These are phyloP conservation scores for Thalpophila matura DNA, from an alignment of 2,888 invertebrate species.

Conservation along the genomic window DNA sequence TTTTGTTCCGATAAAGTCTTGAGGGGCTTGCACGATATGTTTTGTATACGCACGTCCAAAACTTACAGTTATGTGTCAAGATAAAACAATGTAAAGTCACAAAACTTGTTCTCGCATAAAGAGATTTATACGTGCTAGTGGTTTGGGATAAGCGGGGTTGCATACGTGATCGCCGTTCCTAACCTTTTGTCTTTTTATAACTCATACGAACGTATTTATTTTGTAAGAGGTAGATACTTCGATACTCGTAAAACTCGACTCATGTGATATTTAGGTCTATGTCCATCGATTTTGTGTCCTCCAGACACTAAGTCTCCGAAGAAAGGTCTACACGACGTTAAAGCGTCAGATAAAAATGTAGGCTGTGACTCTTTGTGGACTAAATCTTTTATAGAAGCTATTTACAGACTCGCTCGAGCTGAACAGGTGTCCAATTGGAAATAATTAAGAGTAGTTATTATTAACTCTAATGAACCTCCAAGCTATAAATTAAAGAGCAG, in stretches of 20 bases:
- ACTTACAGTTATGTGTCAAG: conserved; percentile 43
- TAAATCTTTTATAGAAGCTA: conserved; percentile 25
- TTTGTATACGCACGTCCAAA: conserved; percentile 37
- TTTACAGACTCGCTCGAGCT: conserved; percentile 3
- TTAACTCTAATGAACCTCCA: conserved; percentile 1
- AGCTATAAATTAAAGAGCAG: conserved; percentile 16
- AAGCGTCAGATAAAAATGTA: conserved; percentile 20
- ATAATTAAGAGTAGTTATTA: conserved; percentile 17
- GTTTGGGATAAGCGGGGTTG: conserved; percentile 53
- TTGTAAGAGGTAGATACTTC: conserved; percentile 46
- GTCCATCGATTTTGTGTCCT: conserved; percentile 57
- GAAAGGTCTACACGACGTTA: conserved; percentile 27
- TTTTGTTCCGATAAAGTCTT: conserved; percentile 25
- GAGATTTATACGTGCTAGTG: conserved; percentile 59
- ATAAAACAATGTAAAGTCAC: conserved; percentile 54
- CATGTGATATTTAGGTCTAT: conserved; percentile 54
- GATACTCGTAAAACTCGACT: conserved; percentile 57
- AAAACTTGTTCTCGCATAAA: conserved; percentile 55
- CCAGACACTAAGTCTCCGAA: conserved; percentile 49
- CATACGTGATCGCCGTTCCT: conserved; percentile 51
- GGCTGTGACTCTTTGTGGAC: conserved; percentile 1
- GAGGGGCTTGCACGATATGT: conserved; percentile 25
- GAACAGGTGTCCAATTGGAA: conserved; percentile 7
- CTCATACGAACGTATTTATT: conserved; percentile 55
- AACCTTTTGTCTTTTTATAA: conserved; percentile 57